phyloP scores from a whole-genome alignment of 2,113 vertebrate genomes.

The Asarcornis scutulata region DNA sequence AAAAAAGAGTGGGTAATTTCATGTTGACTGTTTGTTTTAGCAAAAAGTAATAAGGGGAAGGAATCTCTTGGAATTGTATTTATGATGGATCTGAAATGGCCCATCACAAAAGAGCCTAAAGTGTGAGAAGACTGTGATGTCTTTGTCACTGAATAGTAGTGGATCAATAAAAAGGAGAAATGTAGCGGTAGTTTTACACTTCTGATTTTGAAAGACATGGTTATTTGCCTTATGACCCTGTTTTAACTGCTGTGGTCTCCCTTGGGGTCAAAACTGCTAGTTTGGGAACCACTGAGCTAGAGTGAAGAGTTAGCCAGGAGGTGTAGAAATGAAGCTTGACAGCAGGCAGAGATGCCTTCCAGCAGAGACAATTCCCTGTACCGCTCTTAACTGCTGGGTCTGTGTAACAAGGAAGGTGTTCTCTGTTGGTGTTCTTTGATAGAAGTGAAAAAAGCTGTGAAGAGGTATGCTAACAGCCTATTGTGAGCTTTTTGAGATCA shows the following conservation, averaged over 20 bases:
- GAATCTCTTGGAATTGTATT: background rate
- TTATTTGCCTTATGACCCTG: background rate
- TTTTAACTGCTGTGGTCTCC: background rate
- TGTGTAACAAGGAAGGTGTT: background rate
- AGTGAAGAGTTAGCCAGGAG: background rate
- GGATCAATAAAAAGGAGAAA: background rate
- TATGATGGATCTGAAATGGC: background rate
- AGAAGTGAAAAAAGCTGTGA: background rate
- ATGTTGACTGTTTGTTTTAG: background rate
- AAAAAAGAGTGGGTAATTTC: background rate
- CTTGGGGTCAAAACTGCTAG: background rate
- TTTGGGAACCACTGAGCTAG: background rate
- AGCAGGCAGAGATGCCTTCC: background rate
- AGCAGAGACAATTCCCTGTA: background rate
- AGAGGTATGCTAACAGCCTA: background rate
- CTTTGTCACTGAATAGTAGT: background rate
- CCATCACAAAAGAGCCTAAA: background rate
- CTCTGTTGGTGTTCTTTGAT: background rate
- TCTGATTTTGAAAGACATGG: background rate
- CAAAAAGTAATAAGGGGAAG: background rate
- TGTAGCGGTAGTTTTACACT: background rate
- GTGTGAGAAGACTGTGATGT: background rate
- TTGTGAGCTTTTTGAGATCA: background rate
- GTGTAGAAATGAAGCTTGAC: background rate
- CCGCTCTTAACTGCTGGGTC: background rate